Conservation (phyloP, 2,888 invertebrate species). For the Drosophila algonquin region DNA sequence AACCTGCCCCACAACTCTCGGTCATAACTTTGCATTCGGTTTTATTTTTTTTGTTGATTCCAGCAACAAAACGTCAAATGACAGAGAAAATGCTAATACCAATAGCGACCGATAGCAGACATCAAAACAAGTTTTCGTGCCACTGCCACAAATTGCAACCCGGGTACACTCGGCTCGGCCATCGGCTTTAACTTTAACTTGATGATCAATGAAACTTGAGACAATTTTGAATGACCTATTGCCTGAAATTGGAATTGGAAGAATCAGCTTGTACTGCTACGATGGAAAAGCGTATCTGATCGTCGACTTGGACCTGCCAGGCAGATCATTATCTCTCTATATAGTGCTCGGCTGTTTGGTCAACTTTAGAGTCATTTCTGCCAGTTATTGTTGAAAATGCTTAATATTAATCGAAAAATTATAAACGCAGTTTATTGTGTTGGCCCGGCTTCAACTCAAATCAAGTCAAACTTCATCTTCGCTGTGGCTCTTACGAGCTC, state of each 20-base stretch:
- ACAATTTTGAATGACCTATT: too few species aligned
- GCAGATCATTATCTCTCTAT: slow-evolving; percentile 25
- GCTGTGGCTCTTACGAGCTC: slow-evolving; percentile 7
- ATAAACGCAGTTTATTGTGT: slow-evolving; percentile 65
- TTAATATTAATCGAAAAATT: slow-evolving; percentile 60
- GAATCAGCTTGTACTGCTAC: too few species aligned
- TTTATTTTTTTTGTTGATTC: slow-evolving; percentile 53
- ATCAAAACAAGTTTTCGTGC: slow-evolving; percentile 61
- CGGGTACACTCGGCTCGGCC: slow-evolving; percentile 40
- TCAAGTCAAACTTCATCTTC: slow-evolving; percentile 50
- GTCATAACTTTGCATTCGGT: slow-evolving; percentile 73
- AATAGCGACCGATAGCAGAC: slow-evolving; percentile 57
- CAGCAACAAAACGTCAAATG: slow-evolving; percentile 56
- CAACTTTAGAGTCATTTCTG: slow-evolving; percentile 27
- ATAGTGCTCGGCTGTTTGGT: slow-evolving; percentile 7
- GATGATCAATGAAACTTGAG: too few species aligned
- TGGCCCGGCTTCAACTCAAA: slow-evolving; percentile 60
- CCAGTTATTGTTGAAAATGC: slow-evolving; percentile 45
- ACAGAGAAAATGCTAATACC: slow-evolving; percentile 76
- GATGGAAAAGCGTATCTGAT: neutral
- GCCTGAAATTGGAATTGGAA: too few species aligned
- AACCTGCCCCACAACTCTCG: slow-evolving; percentile 73
- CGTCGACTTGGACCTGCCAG: slow-evolving; percentile 21
- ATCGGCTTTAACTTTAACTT: neutral
- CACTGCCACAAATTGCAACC: slow-evolving; percentile 33